These are phyloP conservation scores for Amblyteles armatorius DNA, from an alignment of 2,888 invertebrate genomes.

Conservation along the genomic window DNA sequence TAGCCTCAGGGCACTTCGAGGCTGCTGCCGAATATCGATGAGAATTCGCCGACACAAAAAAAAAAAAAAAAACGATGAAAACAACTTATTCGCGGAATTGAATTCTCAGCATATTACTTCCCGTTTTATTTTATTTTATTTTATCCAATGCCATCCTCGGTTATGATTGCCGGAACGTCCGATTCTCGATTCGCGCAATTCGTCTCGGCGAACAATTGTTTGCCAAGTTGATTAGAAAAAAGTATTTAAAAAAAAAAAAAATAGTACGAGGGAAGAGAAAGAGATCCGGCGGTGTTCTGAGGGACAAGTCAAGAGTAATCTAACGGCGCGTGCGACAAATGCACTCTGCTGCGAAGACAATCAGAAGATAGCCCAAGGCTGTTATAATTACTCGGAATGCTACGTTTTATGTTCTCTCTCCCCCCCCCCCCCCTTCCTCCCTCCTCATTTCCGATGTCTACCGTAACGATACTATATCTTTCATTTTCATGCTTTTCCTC, in stretches of 20 bases:
- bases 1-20: not conserved
- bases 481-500: constrained; percentile 19
- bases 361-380: constrained; percentile 67
- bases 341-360: constrained; percentile 53
- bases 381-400: constrained; percentile 77
- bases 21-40: not conserved
- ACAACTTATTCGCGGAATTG: not conserved
- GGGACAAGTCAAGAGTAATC: constrained; percentile 35
- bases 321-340: constrained; percentile 32
- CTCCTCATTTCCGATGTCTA: constrained; percentile 43
- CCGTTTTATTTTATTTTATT: not conserved
- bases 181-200: constrained; percentile 46
- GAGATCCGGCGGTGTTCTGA: constrained; percentile 59
- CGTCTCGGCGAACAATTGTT: constrained; percentile 50
- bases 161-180: not conserved
- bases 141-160: not conserved
- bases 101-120: not conserved
- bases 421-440: not conserved
- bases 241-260: not conserved
- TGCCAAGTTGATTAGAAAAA: constrained; percentile 41
- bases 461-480: constrained; percentile 62
- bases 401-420: constrained; percentile 63
- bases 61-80: not conserved
- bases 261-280: constrained; percentile 54
- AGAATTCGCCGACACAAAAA: not conserved